Evolutionary conservation across 1,140 invertebrate genomes (phyloP).

Genomic region (Eumaeus atala): DNA sequence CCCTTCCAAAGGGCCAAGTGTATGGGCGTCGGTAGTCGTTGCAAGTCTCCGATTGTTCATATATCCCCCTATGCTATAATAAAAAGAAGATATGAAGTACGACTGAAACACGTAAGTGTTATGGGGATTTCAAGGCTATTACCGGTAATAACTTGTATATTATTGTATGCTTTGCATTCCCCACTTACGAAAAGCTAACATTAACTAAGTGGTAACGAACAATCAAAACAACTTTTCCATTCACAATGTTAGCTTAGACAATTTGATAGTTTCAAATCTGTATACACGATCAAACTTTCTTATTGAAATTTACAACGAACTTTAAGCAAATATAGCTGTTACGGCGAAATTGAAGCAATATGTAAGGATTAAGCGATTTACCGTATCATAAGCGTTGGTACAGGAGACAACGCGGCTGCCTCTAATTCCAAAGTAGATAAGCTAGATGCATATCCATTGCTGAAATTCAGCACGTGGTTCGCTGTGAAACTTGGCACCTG

Average conservation of each 20-base stretch:
- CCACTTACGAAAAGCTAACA: slow-evolving; percentile 1
- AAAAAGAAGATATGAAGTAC: too few relatives aligned
- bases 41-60: too few relatives aligned
- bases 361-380: slow-evolving; percentile 24
- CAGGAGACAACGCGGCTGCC: slow-evolving; percentile 57
- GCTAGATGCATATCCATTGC: slow-evolving; percentile 65
- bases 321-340: slow-evolving; percentile 12
- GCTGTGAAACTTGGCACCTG: slow-evolving; percentile 70
- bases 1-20: too few relatives aligned
- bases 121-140: too few relatives aligned
- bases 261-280: slow-evolving; percentile 1
- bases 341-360: slow-evolving; percentile 14
- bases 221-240: too few relatives aligned
- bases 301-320: slow-evolving; percentile 11
- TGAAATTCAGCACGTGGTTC: slow-evolving; percentile 65
- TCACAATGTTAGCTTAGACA: not conserved
- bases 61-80: too few relatives aligned
- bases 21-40: too few relatives aligned
- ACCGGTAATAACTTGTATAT: too few relatives aligned
- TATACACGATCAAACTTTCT: not conserved
- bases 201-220: slow-evolving; percentile 12
- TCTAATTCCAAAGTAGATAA: slow-evolving; percentile 65
- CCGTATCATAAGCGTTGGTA: slow-evolving; percentile 66
- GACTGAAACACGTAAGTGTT: too few relatives aligned
- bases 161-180: too few relatives aligned